Percentiles rank a stretch among this genome's conserved stretches.
Conservation (phyloP, 1,140 invertebrate genomes). For the Aphidius ervi region DNA sequence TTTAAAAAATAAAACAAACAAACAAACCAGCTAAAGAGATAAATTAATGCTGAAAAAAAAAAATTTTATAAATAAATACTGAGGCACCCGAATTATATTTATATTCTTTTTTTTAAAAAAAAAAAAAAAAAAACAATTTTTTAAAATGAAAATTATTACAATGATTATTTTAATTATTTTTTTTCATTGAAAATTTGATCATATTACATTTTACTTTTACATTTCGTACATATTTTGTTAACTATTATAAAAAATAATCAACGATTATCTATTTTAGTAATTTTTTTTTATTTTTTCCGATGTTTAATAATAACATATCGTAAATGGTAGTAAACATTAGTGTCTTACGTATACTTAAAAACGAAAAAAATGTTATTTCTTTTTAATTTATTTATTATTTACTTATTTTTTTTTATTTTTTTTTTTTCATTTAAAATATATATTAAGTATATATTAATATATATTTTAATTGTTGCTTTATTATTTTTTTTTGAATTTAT, state of each 20-base stretch:
- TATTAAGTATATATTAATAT: slow-evolving; percentile 10
- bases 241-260: slow-evolving; percentile 44
- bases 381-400: slow-evolving; percentile 16
- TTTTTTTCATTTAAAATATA: slow-evolving; percentile 1
- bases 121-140: neutral
- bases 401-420: slow-evolving; percentile 22
- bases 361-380: slow-evolving; percentile 13
- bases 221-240: slow-evolving; percentile 29
- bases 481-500: slow-evolving; percentile 1
- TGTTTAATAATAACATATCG: slow-evolving; percentile 34
- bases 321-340: slow-evolving; percentile 36
- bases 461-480: slow-evolving; percentile 16
- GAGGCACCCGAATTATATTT: neutral
- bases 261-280: slow-evolving; percentile 32
- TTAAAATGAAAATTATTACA: too few relatives aligned
- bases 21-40: too few relatives aligned
- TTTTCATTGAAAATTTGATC: slow-evolving; percentile 9
- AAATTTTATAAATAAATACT: too few relatives aligned
- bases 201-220: slow-evolving; percentile 24
- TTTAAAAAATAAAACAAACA: slow-evolving; percentile 36
- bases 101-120: too few relatives aligned
- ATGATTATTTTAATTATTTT: neutral
- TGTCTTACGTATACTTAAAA: slow-evolving; percentile 42
- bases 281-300: neutral
- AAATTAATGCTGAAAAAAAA: too few relatives aligned